A percentile compares a stretch with the other conserved stretches of the same genome.
These are phyloP conservation scores for Todus mexicanus DNA, from an alignment of 2,797 vertebrate species.

Conservation along the genomic window DNA sequence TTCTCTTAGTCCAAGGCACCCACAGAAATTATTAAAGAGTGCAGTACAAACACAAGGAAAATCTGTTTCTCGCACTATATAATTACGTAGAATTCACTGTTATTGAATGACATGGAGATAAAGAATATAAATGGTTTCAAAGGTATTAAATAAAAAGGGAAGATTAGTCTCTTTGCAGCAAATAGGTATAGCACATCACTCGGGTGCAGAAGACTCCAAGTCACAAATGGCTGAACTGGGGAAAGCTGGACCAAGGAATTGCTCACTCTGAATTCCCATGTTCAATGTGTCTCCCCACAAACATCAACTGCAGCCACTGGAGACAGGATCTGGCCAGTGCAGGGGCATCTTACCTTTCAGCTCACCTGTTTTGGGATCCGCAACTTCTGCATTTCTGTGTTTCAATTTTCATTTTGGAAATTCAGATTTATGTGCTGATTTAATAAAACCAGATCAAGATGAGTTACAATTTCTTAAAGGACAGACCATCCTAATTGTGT, in stretches of 20 bases:
- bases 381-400: background rate
- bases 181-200: background rate
- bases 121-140: background rate
- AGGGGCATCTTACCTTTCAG: background rate
- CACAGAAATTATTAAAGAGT: conserved; percentile 23
- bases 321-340: background rate
- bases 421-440: background rate
- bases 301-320: background rate
- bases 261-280: background rate
- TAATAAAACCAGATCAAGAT: background rate
- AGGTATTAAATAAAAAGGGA: background rate
- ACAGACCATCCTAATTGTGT: background rate
- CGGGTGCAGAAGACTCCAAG: background rate
- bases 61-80: background rate
- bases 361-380: background rate
- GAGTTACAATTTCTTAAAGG: background rate
- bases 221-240: background rate
- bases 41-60: conserved; percentile 20
- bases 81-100: conserved; percentile 21
- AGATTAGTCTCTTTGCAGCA: background rate
- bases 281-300: background rate
- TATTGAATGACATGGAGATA: background rate
- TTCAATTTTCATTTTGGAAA: background rate
- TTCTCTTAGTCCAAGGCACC: background rate
- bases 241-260: background rate